Base-by-base conservation (phyloP, 2,888 invertebrate genomes). In the Agapostemon virescens region DNA sequence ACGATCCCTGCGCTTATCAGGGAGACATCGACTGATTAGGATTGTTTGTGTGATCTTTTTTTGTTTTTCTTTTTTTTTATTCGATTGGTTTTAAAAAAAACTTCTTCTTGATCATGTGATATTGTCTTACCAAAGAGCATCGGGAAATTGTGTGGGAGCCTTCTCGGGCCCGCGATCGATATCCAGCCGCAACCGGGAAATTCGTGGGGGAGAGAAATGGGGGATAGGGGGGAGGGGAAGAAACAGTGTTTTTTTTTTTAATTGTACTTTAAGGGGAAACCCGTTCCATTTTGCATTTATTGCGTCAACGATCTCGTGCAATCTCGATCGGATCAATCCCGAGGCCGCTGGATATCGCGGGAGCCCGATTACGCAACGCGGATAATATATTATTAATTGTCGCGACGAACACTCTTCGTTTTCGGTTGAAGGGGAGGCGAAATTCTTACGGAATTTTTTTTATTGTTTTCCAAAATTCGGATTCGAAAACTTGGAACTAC, bases 91-190 rank as follows among this genome's bases (percentile, higher is more conserved):
- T 89, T 89, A n/a, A 89, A 89, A 5, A 38, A 49, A 55, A 55
- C 86, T 89, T 90, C 85, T 89, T 89, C 86, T 90, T 90, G 88
- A 89, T 90, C 87, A 91, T 92, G 92, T 92, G 92, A 92, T 92
- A 92, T 92, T 90, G 89, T 91, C 88, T 92, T 92, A 92, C 92
- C 92, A 92, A 92, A 92, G 92, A 92, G 91, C 91, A 91, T 91
- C 90, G 88, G 87, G 89, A 92, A 91, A 90, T 89, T 89, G 85
- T 89, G 85, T 79, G 77, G 79, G 45, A 88, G 86, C 87, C 87
- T 87, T 89, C 87, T 89, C 88, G 80, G 87, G 80, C 84, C 69
- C 73, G 73, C 70, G 71, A 63, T 30, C 73, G 84, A 23, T 80
- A 40, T 67, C 63, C 80, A 63, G 55, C 69, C 70, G 26, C 15